Conservation (phyloP, 1,140 invertebrate genomes). For the Sinella curviseta region DNA sequence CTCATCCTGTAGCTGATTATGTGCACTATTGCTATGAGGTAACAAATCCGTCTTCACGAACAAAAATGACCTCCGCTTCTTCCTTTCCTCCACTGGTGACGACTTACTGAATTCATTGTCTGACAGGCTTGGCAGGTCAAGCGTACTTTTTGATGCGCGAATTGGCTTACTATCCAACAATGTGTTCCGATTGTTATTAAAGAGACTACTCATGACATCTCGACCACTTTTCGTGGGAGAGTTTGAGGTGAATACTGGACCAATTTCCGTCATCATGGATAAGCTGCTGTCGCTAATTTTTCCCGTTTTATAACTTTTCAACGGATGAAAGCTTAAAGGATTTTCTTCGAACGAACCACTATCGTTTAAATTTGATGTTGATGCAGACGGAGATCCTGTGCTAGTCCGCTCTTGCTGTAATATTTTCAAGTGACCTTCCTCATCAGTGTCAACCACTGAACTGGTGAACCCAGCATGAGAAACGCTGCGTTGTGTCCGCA, state of each 20-base stretch:
- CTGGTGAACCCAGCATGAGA: neutral
- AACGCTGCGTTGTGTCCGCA: neutral
- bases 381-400: neutral
- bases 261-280: neutral
- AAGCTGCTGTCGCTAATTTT: conserved; percentile 6
- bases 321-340: conserved; percentile 1
- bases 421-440: neutral
- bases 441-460: neutral
- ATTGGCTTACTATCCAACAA: conserved; percentile 4
- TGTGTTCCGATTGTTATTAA: neutral
- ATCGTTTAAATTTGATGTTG: neutral
- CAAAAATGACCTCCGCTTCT: neutral
- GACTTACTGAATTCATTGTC: neutral
- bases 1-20: too few relatives aligned
- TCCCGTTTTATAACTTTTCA: conserved; percentile 17
- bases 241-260: neutral
- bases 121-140: conserved; percentile 4
- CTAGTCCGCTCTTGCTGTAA: neutral
- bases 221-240: neutral
- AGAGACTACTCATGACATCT: neutral
- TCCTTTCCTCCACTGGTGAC: neutral
- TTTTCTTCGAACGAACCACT: neutral
- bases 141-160: conserved; percentile 18
- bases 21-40: too few relatives aligned
- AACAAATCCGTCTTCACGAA: too few relatives aligned